These are phyloP conservation scores for Aromia moschata DNA, from an alignment of 2,888 invertebrate genomes.

Conservation along the genomic window DNA sequence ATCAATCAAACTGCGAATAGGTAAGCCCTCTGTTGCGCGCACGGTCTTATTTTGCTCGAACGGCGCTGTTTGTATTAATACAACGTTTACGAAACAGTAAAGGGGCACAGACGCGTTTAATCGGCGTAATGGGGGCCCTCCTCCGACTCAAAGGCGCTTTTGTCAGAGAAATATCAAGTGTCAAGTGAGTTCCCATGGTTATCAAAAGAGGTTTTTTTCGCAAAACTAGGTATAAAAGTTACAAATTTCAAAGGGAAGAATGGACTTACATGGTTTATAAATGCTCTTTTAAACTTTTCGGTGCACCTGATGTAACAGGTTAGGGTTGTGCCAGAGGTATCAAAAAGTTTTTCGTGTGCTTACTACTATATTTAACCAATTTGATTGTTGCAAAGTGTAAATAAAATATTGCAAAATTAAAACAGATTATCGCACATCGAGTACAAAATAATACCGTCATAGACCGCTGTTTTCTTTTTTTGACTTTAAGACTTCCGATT, in stretches of 20 bases:
- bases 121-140: slow-evolving; percentile 37
- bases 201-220: slow-evolving; percentile 52
- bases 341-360: slow-evolving; percentile 14
- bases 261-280: slow-evolving; percentile 49
- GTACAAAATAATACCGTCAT: too few relatives aligned
- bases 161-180: slow-evolving; percentile 55
- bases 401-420: too few relatives aligned
- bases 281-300: slow-evolving; percentile 43
- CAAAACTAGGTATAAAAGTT: slow-evolving; percentile 60
- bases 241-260: slow-evolving; percentile 58
- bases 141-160: slow-evolving; percentile 39
- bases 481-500: too few relatives aligned
- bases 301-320: slow-evolving; percentile 50
- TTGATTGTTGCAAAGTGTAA: too few relatives aligned
- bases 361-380: too few relatives aligned
- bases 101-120: slow-evolving; percentile 29
- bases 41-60: slow-evolving; percentile 2
- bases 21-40: neutral
- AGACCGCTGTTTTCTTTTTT: too few relatives aligned
- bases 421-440: too few relatives aligned
- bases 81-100: slow-evolving; percentile 13
- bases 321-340: slow-evolving; percentile 6
- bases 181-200: slow-evolving; percentile 62
- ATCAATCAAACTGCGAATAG: slow-evolving; percentile 14
- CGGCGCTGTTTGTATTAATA: slow-evolving; percentile 14